Percentiles rank a stretch among this genome's conserved stretches.
These are phyloP conservation scores for Ophonus ardosiacus DNA, from an alignment of 2,888 invertebrate species.

Conservation along the genomic window DNA sequence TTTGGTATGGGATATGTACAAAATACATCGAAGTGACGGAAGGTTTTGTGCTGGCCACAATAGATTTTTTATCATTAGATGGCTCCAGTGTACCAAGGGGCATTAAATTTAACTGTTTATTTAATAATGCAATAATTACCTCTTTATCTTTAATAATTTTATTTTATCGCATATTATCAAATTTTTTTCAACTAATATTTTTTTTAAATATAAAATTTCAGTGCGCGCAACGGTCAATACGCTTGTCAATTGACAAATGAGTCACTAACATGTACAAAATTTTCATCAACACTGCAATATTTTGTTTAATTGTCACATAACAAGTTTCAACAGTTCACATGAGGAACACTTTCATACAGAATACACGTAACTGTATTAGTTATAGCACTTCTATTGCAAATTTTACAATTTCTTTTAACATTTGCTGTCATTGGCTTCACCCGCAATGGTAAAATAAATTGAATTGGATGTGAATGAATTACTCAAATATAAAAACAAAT, in stretches of 20 bases:
- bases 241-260: background rate
- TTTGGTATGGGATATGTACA: too few species aligned
- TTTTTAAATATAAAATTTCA: background rate
- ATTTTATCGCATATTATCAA: background rate
- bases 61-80: too few species aligned
- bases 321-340: background rate
- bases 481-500: too few species aligned
- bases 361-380: background rate
- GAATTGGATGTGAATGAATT: too few species aligned
- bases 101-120: background rate
- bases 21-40: too few species aligned
- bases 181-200: background rate
- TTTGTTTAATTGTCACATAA: background rate
- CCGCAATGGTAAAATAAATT: too few species aligned
- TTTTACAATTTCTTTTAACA: constrained; percentile 1
- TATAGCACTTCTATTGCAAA: background rate
- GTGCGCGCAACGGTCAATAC: background rate
- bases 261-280: background rate
- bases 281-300: background rate
- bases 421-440: too few species aligned
- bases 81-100: too few species aligned
- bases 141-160: background rate
- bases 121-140: background rate
- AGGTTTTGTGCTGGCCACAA: too few species aligned
- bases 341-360: background rate